Evolutionary conservation across 2,888 invertebrate genomes (phyloP).

Genomic region (Monopis laevigella): DNA sequence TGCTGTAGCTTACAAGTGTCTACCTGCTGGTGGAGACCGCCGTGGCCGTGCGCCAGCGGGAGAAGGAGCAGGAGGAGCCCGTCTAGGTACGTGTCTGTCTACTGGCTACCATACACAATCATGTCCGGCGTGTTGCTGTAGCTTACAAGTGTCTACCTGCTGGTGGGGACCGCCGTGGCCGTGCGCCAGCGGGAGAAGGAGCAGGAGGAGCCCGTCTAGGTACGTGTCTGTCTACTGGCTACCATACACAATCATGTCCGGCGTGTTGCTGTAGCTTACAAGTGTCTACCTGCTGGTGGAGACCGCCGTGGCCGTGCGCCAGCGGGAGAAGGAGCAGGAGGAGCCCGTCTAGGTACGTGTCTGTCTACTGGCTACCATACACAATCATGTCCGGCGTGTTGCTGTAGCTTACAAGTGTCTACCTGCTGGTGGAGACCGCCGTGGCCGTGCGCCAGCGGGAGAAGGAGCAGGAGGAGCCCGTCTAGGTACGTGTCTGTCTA

Average conservation of each 20-base stretch:
- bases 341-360: constrained; percentile 40
- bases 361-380: too few relatives aligned
- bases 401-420: too few relatives aligned
- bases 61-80: constrained; percentile 69
- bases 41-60: constrained; percentile 80
- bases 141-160: too few relatives aligned
- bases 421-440: constrained; percentile 85
- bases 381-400: too few relatives aligned
- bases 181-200: constrained; percentile 66
- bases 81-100: constrained; percentile 39
- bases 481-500: constrained; percentile 56
- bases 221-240: too few relatives aligned
- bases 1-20: too few relatives aligned
- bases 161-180: constrained; percentile 75
- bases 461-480: constrained; percentile 68
- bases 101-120: too few relatives aligned
- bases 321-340: constrained; percentile 74
- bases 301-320: constrained; percentile 84
- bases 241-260: too few relatives aligned
- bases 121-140: too few relatives aligned
- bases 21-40: constrained; percentile 88
- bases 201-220: constrained; percentile 74
- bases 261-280: too few relatives aligned
- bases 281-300: constrained; percentile 86
- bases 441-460: constrained; percentile 82